These are phyloP conservation scores for Alosa alosa DNA, from an alignment of 2,113 vertebrate genomes.

Conservation along the genomic window DNA sequence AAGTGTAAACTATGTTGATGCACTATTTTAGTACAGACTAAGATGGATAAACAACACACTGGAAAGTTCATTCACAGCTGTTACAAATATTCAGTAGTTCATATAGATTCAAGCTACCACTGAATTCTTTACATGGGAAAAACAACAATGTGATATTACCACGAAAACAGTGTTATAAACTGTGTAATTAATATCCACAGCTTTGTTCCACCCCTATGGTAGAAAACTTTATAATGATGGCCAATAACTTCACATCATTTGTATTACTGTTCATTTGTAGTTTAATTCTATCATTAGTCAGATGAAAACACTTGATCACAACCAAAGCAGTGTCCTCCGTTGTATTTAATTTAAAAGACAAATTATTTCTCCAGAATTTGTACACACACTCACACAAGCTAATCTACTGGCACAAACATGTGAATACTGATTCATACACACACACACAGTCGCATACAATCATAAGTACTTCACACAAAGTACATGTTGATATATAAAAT, in stretches of 20 bases:
- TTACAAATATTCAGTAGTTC: conserved; percentile 1
- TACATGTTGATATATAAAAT: conserved; percentile 53
- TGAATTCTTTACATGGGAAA: neutral
- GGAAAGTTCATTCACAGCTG: neutral
- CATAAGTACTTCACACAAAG: conserved; percentile 29
- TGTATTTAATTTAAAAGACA: conserved; percentile 1
- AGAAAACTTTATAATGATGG: conserved; percentile 23
- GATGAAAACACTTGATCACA: conserved; percentile 16
- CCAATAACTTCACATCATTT: conserved; percentile 16
- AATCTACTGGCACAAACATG: conserved; percentile 11
- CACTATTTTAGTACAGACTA: neutral
- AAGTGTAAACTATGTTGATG: conserved; percentile 8
- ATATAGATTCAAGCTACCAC: neutral
- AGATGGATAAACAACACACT: neutral
- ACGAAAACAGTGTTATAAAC: neutral
- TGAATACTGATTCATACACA: neutral
- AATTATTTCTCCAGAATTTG: neutral
- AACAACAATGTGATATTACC: neutral
- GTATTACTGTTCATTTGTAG: neutral
- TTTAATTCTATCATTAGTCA: conserved; percentile 16
- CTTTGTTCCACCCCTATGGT: conserved; percentile 19
- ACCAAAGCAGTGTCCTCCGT: conserved; percentile 6
- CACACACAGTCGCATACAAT: conserved; percentile 42
- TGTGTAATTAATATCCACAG: neutral
- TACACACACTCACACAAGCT: neutral